phyloP scores from a whole-genome alignment of 1,140 invertebrate genomes.

The Drosophila cardini region DNA sequence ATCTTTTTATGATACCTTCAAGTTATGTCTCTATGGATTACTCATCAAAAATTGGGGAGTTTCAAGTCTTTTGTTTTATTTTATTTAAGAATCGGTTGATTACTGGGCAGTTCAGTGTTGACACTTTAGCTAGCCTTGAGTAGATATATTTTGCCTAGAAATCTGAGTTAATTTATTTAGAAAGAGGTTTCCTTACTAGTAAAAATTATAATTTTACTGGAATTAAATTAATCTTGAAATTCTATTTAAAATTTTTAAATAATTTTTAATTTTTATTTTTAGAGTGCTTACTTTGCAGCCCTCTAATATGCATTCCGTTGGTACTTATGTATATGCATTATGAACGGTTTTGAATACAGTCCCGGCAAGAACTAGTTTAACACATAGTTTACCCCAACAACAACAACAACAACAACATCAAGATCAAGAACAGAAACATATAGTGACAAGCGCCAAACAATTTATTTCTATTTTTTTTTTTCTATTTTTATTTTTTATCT shows the following conservation, averaged over 20 bases:
- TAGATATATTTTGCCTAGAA: too few relatives aligned
- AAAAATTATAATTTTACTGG: too few relatives aligned
- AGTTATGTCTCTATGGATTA: slow-evolving; percentile 3
- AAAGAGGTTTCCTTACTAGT: too few relatives aligned
- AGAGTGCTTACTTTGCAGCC: slow-evolving; percentile 8
- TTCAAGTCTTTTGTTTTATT: neutral
- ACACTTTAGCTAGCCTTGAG: too few relatives aligned
- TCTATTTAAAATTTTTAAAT: too few relatives aligned
- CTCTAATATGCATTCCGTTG: slow-evolving; percentile 9
- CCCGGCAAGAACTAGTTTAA: slow-evolving; percentile 70
- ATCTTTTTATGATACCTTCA: slow-evolving; percentile 5
- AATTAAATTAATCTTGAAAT: too few relatives aligned
- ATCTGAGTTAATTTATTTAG: too few relatives aligned
- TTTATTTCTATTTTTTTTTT: slow-evolving; percentile 52
- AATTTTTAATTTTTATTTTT: too few relatives aligned
- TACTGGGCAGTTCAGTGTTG: too few relatives aligned
- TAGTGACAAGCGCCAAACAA: slow-evolving; percentile 58
- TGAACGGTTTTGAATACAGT: slow-evolving; percentile 32
- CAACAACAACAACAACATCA: slow-evolving; percentile 20
- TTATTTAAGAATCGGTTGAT: slow-evolving; percentile 2
- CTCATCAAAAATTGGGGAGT: slow-evolving; percentile 1
- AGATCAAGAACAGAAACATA: slow-evolving; percentile 28
- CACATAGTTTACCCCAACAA: slow-evolving; percentile 54
- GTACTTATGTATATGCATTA: slow-evolving; percentile 57
- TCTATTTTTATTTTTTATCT: slow-evolving; percentile 32